phyloP scores from a whole-genome alignment of 2,888 invertebrate genomes.

The Gryllus longicercus region DNA sequence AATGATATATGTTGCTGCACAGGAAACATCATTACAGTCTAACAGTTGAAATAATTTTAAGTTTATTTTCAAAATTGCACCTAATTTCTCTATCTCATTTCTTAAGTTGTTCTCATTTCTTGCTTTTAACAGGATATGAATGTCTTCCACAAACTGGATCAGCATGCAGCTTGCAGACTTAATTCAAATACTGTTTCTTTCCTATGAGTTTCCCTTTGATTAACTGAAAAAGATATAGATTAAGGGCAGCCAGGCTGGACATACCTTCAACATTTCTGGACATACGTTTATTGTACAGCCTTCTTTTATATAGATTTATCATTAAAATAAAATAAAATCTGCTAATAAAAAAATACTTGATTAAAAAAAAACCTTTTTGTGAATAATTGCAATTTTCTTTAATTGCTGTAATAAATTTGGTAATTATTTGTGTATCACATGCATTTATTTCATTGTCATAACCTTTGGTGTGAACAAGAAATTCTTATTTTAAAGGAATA shows the following conservation, averaged over 20 bases:
- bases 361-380: too few species aligned
- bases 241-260: constrained; percentile 36
- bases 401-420: not conserved
- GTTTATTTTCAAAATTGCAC: too few species aligned
- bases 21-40: too few species aligned
- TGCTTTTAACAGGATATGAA: too few species aligned
- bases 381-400: not conserved
- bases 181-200: constrained; percentile 24
- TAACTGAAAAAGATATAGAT: constrained; percentile 27
- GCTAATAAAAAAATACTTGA: too few species aligned
- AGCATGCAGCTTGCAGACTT: constrained; percentile 22
- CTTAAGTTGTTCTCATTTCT: too few species aligned
- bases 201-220: constrained; percentile 35
- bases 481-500: not conserved
- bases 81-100: constrained; percentile 24
- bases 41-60: too few species aligned
- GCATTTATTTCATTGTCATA: not conserved
- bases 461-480: not conserved
- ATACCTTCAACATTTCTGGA: constrained; percentile 38
- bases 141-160: constrained; percentile 28
- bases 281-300: not conserved
- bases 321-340: too few species aligned
- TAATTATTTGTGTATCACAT: not conserved
- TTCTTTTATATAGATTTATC: too few species aligned
- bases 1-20: too few species aligned